phyloP scores from a whole-genome alignment of 2,797 vertebrate genomes.

The Graptemys geographica region DNA sequence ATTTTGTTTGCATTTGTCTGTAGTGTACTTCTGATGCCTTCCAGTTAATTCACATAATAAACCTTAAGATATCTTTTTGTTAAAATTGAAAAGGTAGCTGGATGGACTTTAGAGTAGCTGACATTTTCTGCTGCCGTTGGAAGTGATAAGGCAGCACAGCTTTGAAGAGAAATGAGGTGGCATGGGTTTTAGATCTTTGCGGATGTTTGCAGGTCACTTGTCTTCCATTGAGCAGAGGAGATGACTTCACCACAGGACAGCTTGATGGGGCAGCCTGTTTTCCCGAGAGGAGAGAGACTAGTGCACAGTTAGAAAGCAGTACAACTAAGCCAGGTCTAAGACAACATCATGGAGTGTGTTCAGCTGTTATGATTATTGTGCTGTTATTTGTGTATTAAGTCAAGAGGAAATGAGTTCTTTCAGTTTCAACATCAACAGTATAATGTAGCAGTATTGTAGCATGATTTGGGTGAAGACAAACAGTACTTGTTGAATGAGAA shows the following conservation, averaged over 20 bases:
- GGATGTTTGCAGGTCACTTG: not conserved
- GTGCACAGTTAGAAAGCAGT: rapidly evolving
- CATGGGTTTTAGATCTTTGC: not conserved
- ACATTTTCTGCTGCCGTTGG: rapidly evolving
- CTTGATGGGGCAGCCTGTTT: not conserved
- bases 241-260: rapidly evolving
- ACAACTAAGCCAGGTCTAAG: not conserved
- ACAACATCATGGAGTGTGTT: not conserved
- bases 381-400: not conserved
- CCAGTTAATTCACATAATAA: not conserved
- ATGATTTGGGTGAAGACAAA: not conserved
- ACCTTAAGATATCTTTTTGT: not conserved
- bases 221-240: rapidly evolving
- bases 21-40: not conserved
- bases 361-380: not conserved
- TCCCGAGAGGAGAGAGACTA: not conserved
- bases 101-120: no score
- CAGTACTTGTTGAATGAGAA: rapidly evolving
- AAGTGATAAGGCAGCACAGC: no score
- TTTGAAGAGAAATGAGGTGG: no score
- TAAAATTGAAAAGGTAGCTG: not conserved
- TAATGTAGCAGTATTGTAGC: not conserved
- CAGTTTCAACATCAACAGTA: not conserved
- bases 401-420: not conserved
- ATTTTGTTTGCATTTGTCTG: not conserved